phyloP scores from a whole-genome alignment of 2,888 invertebrate species.

The Stenodema calcarata region DNA sequence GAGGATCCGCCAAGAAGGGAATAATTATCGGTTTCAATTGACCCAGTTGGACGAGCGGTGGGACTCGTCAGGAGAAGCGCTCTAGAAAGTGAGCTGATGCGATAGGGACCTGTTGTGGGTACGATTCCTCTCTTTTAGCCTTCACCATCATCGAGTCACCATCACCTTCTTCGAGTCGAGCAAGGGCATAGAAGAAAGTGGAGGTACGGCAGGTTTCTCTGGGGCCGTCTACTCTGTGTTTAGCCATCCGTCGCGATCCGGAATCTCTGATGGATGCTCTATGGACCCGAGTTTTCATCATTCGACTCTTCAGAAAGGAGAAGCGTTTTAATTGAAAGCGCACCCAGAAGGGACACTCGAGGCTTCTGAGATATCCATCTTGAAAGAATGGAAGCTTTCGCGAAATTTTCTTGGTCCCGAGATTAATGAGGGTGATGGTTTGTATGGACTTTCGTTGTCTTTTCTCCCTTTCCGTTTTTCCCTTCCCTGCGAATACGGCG shows the following conservation, averaged over 20 bases:
- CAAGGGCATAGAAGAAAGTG: conserved; percentile 16
- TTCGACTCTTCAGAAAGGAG: neutral
- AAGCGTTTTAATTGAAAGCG: conserved; percentile 8
- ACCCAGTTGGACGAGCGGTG: neutral
- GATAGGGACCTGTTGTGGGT: conserved; percentile 29
- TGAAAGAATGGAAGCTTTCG: neutral
- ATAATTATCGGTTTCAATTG: conserved; percentile 32
- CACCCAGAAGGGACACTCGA: neutral
- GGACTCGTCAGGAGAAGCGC: neutral
- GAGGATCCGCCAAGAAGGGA: neutral
- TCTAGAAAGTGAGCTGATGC: conserved; percentile 26
- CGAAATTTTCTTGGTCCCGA: neutral
- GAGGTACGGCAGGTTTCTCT: conserved; percentile 16
- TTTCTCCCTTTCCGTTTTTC: neutral
- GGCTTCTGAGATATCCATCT: neutral
- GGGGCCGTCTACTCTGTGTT: neutral
- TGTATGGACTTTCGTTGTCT: neutral
- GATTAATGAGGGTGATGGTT: neutral
- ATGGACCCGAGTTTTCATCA: neutral
- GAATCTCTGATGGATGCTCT: neutral
- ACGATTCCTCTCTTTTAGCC: neutral
- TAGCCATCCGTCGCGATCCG: conserved; percentile 36
- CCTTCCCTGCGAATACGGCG: neutral
- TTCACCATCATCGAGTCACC: neutral
- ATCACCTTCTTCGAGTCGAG: neutral